Base-by-base conservation (phyloP, 2,797 vertebrate species). In the Macropodus opercularis region DNA sequence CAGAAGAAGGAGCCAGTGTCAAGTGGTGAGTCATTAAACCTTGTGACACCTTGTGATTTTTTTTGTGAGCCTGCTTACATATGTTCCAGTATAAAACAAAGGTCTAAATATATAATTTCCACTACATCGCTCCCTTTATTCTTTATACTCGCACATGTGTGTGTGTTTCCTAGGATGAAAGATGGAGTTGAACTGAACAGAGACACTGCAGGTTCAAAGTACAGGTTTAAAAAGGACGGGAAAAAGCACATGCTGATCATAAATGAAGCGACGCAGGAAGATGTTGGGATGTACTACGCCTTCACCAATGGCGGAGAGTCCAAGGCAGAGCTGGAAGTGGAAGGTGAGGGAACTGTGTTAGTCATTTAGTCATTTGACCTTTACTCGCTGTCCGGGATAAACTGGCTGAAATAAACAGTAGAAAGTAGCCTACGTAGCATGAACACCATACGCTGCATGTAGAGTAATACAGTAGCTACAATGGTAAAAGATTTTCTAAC, bases 171-270 rank as follows among this genome's bases (percentile, higher is more conserved):
- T 72, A 98, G 96, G 96, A 92, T 86, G 90, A 98, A 97, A 75
- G 94, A 97, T 1, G 96, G 94, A 0, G 93, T 93, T 21, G 96
- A 98, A 80, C 52, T 98, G 69, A 95, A 85, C 6, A 91, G 90
- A 57, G 95, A 96, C 0, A 84, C 49, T 0, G 75, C 83, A 11
- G 86, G 86, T 47, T 94, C 94, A n/a, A 96, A 94, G 78, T 97
- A 94, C 79, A 93, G 95, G 75, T 92, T 98, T 77, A 98, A 97
- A 88, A 98, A 98, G 65, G 95, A 95, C 0, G 96, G 95, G 3
- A 94, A 84, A 72, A 94, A 87, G 21, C 96, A 98, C 48, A 75
- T 91, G 31, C 87, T 98, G 80, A 93, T 97, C 81, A 95, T 94
- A 81, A 93, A 92, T 0, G 96, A 98, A 23, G 94, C 94, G 8